Evolutionary conservation across 2,797 vertebrate genomes (phyloP), one percentile per base, ranked within the genome.

Genomic region (Xerus rutilus): DNA sequence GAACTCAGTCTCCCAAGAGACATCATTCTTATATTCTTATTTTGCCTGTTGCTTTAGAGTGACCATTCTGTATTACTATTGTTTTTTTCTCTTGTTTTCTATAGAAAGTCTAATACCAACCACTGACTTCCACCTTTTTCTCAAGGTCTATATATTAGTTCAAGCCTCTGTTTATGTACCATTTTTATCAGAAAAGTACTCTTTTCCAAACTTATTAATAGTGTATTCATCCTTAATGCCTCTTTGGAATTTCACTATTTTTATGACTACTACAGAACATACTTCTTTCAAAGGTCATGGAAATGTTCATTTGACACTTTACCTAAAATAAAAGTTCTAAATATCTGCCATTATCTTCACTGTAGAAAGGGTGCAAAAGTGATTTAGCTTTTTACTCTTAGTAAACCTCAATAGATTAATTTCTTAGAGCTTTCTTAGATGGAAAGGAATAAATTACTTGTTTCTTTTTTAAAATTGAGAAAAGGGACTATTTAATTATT

Each of bases 371-470:
- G 1, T 72, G 86, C 21, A 57, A 49, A 87, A 92, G 57, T 64
- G n/a, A 78, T 47, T 59, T 1, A 78, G 3, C 25, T 14, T 77
- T 94, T 74, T 93, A 65, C 23, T 30, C 4, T 82, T 54, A 43
- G 67, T 45, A 67, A 88, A 35, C 47, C 21, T 76, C 70, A 20
- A 81, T 47, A 89, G 72, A 62, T 90, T 87, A 84, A 39, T 94
- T 95, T 83, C 76, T 86, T 79, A 72, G 79, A 57, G 59, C 47
- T 88, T 95, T 86, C 45, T 95, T 47, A 90, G 54, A 76, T 81
- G 52, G 52, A 86, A 95, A 87, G 39, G 47, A 85, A 94, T 91
- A 93, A 93, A 64, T 30, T 73, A 9, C 35, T 88, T 90, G 77
- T 39, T 69, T 35, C 18, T 70, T n/a, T 86, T 89, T 45, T 52